Evolutionary conservation across 35 echinoderm and acorn worm species (phyloP), one percentile per base, ranked within the genome.

Genomic region (Ophioderma brevispina): DNA sequence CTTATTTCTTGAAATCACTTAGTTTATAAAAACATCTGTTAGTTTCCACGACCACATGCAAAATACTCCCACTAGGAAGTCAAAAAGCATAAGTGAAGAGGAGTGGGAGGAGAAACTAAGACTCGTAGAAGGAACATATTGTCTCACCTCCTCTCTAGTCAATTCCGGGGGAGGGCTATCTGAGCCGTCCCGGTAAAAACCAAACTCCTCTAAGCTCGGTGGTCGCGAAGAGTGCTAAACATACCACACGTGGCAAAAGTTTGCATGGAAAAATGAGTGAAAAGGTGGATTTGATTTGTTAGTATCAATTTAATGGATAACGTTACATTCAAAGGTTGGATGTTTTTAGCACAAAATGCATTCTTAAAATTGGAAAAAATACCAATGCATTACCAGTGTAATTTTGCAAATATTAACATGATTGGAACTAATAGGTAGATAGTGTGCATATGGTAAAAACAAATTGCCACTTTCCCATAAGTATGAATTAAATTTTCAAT

Each of bases 111-210:
- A 70, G 4, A 46, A 4, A 17, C 5, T 46, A 70, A 25, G 59
- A 25, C n/a, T n/a, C n/a, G n/a, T n/a, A n/a, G n/a, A 70, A 30
- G 10, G 59, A 70, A 70, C 28, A 70, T 70, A 3, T 70, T 15
- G 59, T 18, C 59, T 70, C 59, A 70, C 59, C 59, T 70, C 59
- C 59, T 15, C 59, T 70, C 23, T 70, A 18, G 59, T 70, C 28
- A 70, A 70, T 70, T 70, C 59, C n/a, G 59, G 59, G 59, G 59
- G 59, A 70, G 59, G 59, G 59, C 59, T 70, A 70, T 70, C 59
- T 15, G 59, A 25, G 28, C 59, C 59, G 28, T 70, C 59, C 59
- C 59, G 15, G 59, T 70, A 70, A 70, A 18, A 70, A 25, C 10
- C n/a, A 25, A 70, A 70, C 59, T 70, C 59, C 59, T 70, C 59